Evolutionary conservation across 2,888 invertebrate genomes (phyloP).

Genomic region (Pyrrhia umbra): DNA sequence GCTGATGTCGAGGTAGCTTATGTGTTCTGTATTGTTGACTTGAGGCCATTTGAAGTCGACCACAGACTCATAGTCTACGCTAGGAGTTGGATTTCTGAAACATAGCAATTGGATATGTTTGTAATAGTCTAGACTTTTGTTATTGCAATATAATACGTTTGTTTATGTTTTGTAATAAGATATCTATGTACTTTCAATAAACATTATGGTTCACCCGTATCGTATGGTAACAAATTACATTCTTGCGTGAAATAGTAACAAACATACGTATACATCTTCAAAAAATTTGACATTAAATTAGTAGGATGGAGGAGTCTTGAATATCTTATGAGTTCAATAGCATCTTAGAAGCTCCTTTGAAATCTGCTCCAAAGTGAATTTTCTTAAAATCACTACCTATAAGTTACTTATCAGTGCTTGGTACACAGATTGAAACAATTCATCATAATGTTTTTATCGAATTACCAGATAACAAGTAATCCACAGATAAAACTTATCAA

Average conservation of each 20-base stretch:
- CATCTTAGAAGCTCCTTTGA: not conserved
- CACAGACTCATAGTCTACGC: constrained; percentile 85
- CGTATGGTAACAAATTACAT: no score
- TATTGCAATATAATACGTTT: no score
- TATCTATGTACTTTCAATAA: no score
- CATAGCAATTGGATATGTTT: constrained; percentile 4
- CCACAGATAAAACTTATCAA: constrained; percentile 8
- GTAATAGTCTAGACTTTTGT: not conserved
- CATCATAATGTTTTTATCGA: constrained; percentile 14
- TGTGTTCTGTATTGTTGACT: constrained; percentile 78
- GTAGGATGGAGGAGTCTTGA: no score
- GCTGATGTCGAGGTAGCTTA: constrained; percentile 89
- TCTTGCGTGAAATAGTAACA: no score
- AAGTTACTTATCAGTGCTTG: not conserved
- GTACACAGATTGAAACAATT: constrained; percentile 35
- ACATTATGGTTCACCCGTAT: no score
- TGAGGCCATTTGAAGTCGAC: constrained; percentile 89
- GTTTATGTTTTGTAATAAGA: no score
- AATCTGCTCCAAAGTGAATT: not conserved
- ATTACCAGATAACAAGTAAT: constrained; percentile 26
- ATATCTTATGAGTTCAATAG: not conserved
- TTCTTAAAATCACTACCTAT: constrained; percentile 5
- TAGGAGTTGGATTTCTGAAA: constrained; percentile 89
- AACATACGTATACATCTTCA: no score
- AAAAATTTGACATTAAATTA: no score